Evolutionary conservation across 1,140 invertebrate species (phyloP).

Genomic region (Saccostrea glomerata): DNA sequence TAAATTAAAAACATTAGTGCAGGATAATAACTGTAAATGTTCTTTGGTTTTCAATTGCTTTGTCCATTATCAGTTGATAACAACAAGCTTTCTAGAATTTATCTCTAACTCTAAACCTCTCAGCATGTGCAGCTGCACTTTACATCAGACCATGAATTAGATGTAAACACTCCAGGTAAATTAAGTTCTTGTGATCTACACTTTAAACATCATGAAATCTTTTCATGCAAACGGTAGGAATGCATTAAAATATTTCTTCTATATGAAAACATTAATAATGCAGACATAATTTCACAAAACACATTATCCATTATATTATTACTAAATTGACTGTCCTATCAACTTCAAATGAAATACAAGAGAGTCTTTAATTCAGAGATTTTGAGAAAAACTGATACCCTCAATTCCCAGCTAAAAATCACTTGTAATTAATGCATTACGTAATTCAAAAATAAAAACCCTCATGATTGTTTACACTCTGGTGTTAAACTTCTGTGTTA

Average conservation of each 20-base stretch:
- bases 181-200: no score
- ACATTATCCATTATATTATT: no score
- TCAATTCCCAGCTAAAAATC: conserved; percentile 11
- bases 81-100: background rate
- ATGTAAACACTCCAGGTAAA: background rate
- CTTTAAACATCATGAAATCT: no score
- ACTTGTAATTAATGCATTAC: conserved; percentile 1
- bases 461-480: conserved; percentile 1
- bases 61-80: no score
- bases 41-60: no score
- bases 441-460: background rate
- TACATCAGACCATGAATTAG: background rate
- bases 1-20: no score
- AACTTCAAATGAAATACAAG: background rate
- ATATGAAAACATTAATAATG: no score
- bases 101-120: background rate
- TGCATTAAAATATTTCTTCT: no score
- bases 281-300: no score
- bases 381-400: conserved; percentile 26
- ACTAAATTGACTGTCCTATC: background rate
- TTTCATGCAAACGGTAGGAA: no score
- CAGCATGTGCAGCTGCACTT: background rate
- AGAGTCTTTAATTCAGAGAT: background rate
- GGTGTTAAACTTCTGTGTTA: background rate
- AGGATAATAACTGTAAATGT: no score